phyloP scores from a whole-genome alignment of 1,140 invertebrate genomes.

The Lepidurus couesii region DNA sequence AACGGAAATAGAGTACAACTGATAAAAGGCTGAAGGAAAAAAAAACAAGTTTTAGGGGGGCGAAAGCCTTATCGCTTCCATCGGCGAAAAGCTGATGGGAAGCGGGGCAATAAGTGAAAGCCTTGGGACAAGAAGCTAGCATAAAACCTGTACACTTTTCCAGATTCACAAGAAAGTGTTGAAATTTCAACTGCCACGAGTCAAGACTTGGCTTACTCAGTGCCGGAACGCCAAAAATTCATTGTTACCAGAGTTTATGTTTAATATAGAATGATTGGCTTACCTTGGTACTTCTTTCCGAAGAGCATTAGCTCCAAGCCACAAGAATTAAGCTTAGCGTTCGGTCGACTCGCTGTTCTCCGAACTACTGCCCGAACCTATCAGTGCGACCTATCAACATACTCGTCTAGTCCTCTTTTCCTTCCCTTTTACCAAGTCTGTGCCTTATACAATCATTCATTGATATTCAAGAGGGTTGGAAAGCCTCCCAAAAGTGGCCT shows the following conservation, averaged over 20 bases:
- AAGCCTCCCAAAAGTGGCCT: slow-evolving; percentile 17
- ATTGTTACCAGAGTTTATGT: too few species aligned
- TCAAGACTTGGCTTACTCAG: too few species aligned
- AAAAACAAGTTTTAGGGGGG: neutral
- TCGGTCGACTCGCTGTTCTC: slow-evolving; percentile 17
- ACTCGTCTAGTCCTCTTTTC: slow-evolving; percentile 10
- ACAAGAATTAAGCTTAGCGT: neutral
- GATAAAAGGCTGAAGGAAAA: neutral
- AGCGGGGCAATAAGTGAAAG: neutral
- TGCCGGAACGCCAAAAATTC: too few species aligned
- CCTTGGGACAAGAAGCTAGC: neutral
- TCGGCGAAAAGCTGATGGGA: neutral
- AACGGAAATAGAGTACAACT: slow-evolving; percentile 11
- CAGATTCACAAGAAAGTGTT: neutral
- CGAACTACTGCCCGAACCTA: slow-evolving; percentile 18
- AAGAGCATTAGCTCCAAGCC: slow-evolving; percentile 12
- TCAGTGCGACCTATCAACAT: slow-evolving; percentile 21
- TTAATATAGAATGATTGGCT: neutral
- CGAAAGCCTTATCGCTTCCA: neutral
- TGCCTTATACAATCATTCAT: slow-evolving; percentile 19
- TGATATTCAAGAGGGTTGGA: slow-evolving; percentile 10
- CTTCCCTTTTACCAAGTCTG: slow-evolving; percentile 21
- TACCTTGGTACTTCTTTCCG: neutral
- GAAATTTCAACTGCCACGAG: neutral
- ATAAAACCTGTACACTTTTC: slow-evolving; percentile 25